Conservation (phyloP, 2,113 vertebrate species). For the Varanus salvator region DNA sequence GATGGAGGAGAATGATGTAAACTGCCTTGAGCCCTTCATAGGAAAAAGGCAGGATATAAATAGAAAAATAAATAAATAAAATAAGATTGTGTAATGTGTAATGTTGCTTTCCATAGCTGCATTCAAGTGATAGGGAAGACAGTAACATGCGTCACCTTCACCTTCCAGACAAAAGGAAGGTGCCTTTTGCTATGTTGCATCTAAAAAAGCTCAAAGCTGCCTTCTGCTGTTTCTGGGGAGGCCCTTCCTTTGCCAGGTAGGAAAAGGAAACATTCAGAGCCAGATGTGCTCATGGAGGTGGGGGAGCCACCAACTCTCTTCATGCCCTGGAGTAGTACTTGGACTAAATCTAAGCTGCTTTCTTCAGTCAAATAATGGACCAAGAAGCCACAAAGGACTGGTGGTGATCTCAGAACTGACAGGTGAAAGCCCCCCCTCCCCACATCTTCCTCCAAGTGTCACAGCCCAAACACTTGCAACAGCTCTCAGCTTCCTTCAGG, state of each 20-base stretch:
- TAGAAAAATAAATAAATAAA: too few species aligned
- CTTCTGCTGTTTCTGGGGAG: neutral
- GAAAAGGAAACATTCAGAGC: neutral
- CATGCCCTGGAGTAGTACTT: neutral
- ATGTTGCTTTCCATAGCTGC: too few species aligned
- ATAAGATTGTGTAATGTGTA: too few species aligned
- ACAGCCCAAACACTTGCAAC: neutral
- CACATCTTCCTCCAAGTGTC: neutral
- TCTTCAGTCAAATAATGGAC: neutral
- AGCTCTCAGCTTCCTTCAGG: neutral
- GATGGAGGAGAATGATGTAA: too few species aligned
- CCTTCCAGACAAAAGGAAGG: too few species aligned
- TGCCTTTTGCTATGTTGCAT: too few species aligned
- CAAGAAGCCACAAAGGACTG: neutral
- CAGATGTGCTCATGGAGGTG: neutral
- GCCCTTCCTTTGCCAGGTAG: neutral
- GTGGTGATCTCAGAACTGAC: neutral
- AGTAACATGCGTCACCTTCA: too few species aligned
- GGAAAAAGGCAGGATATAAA: too few species aligned
- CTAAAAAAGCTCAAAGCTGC: too few species aligned
- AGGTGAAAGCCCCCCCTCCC: neutral
- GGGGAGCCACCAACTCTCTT: neutral
- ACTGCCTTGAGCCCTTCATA: too few species aligned
- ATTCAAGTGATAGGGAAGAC: too few species aligned
- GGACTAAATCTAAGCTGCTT: neutral